Percentiles rank a stretch among this genome's conserved stretches.
Conservation (phyloP, 2,888 invertebrate species). For the Erpobdella octoculata region DNA sequence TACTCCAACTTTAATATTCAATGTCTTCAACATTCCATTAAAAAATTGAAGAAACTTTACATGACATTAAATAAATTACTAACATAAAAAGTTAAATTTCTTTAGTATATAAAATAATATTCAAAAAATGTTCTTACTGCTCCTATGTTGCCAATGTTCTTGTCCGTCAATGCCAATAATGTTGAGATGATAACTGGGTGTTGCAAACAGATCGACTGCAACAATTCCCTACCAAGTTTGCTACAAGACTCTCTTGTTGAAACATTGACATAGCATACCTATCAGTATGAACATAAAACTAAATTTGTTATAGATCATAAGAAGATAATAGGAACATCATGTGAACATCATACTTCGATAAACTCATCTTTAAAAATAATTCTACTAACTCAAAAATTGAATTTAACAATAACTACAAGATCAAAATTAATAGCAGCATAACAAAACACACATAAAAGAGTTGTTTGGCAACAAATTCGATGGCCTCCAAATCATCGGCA, state of each 20-base stretch:
- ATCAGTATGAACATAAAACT: constrained; percentile 27
- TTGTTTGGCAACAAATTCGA: constrained; percentile 62
- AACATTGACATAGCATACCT: constrained; percentile 68
- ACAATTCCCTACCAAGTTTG: constrained; percentile 62
- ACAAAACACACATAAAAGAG: constrained; percentile 55
- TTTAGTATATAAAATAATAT: no score
- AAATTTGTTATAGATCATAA: neutral
- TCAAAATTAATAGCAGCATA: neutral
- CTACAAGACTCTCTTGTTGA: constrained; percentile 66
- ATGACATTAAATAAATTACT: no score
- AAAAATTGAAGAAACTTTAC: no score
- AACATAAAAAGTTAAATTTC: no score
- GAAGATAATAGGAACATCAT: neutral
- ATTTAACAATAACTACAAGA: neutral
- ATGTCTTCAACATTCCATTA: no score
- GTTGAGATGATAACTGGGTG: constrained; percentile 66
- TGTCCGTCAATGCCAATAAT: constrained; percentile 54
- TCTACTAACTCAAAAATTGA: neutral
- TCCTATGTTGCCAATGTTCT: constrained; percentile 58
- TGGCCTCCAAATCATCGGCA: constrained; percentile 60
- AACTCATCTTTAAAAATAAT: neutral
- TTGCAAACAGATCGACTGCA: constrained; percentile 64
- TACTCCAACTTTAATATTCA: no score
- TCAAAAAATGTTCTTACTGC: constrained; percentile 54
- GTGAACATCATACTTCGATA: no score